Conservation (phyloP, 1,140 invertebrate species). For the Ips nitidus region DNA sequence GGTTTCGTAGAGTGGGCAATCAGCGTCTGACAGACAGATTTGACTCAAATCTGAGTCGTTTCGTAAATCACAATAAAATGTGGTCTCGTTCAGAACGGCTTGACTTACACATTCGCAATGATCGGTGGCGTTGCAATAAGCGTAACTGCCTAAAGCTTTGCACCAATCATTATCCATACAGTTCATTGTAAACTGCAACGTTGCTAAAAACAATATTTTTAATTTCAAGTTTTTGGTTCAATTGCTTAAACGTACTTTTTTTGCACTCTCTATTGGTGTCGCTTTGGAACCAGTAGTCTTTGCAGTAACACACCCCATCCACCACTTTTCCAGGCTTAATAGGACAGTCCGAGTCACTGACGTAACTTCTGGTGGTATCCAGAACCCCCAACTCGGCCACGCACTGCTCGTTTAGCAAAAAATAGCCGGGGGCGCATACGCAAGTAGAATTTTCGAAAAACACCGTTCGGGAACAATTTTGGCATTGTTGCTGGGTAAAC, state of each 20-base stretch:
- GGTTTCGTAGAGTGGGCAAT: conserved; percentile 22
- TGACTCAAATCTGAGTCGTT: conserved; percentile 4
- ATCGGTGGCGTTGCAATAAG: conserved; percentile 28
- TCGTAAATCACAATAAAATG: conserved; percentile 24
- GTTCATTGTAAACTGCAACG: conserved; percentile 18
- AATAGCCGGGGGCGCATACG: conserved; percentile 28
- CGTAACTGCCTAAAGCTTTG: conserved; percentile 33
- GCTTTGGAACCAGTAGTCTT: conserved; percentile 33
- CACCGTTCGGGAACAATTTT: not conserved
- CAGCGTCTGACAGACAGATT: conserved; percentile 15
- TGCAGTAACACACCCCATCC: conserved; percentile 30
- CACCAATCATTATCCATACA: conserved; percentile 38
- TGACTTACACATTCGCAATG: conserved; percentile 29
- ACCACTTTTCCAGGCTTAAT: conserved; percentile 26
- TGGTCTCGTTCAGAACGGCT: conserved; percentile 22
- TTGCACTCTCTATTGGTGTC: conserved; percentile 32
- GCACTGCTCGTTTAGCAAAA: conserved; percentile 20
- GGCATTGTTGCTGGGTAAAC: conserved; percentile 14
- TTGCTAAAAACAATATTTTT: conserved; percentile 27
- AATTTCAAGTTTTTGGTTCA: not conserved
- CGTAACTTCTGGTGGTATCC: not conserved
- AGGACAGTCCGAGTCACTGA: conserved; percentile 20
- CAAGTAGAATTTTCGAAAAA: conserved; percentile 17
- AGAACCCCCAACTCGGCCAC: conserved; percentile 30
- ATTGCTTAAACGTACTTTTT: conserved; percentile 23